Evolutionary conservation across 2,888 invertebrate genomes (phyloP).

Genomic region (Acleris emargana): DNA sequence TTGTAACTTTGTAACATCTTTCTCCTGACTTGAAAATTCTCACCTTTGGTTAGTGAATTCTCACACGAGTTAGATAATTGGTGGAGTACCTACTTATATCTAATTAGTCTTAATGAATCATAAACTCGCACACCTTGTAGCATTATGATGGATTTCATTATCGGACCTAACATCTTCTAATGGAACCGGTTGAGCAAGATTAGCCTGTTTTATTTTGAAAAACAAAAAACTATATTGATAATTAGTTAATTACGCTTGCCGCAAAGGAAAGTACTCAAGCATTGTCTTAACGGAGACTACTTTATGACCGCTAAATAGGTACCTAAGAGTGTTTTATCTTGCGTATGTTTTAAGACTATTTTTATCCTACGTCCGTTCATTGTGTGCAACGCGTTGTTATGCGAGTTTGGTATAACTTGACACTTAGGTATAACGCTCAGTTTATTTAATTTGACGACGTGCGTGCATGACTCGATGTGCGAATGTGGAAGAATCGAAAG

Average conservation of each 20-base stretch:
- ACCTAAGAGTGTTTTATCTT: too few relatives aligned
- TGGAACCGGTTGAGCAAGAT: background rate
- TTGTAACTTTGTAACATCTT: constrained; percentile 14
- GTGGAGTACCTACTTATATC: constrained; percentile 12
- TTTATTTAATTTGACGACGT: too few relatives aligned
- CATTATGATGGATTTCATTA: constrained; percentile 11
- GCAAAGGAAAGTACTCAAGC: constrained; percentile 7
- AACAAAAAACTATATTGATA: background rate
- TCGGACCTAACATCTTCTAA: constrained; percentile 6
- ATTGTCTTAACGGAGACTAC: constrained; percentile 4
- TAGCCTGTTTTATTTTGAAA: background rate
- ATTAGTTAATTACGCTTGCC: constrained; percentile 2
- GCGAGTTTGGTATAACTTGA: too few relatives aligned
- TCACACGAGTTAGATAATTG: constrained; percentile 18
- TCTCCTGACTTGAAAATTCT: constrained; percentile 16
- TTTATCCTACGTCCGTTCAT: too few relatives aligned
- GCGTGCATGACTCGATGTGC: too few relatives aligned
- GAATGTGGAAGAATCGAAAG: too few relatives aligned
- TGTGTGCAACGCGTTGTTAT: too few relatives aligned
- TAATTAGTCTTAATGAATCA: constrained; percentile 23
- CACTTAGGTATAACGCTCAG: too few relatives aligned
- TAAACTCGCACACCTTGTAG: constrained; percentile 3
- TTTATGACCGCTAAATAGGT: background rate
- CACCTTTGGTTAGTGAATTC: constrained; percentile 3
- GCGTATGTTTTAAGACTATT: too few relatives aligned